phyloP scores from a whole-genome alignment of 2,113 vertebrate species.

The Tringa solitaria region DNA sequence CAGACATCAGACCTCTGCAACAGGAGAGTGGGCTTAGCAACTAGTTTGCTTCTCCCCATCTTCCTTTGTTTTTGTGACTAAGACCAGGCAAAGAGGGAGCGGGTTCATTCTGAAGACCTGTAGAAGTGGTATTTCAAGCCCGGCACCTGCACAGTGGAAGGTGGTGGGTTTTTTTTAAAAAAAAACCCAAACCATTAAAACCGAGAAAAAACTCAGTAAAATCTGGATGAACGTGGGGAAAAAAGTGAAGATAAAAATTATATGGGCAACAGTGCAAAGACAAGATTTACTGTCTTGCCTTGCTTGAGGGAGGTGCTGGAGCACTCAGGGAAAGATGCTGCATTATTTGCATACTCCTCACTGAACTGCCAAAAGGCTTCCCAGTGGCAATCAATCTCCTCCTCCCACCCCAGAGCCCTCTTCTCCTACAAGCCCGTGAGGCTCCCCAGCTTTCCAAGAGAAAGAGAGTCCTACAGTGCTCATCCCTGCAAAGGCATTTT shows the following conservation, averaged over 20 bases:
- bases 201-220: not conserved
- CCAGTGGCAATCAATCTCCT: not conserved
- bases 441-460: not conserved
- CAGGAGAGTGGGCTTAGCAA: not conserved
- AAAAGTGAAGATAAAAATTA: not conserved
- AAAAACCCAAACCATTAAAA: not conserved
- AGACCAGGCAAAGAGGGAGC: not conserved
- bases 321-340: not conserved
- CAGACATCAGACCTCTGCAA: constrained; percentile 50
- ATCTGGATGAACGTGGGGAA: not conserved
- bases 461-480: not conserved
- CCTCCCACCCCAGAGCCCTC: not conserved
- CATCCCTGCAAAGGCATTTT: not conserved
- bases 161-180: no score
- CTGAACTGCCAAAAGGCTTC: not conserved
- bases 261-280: not conserved
- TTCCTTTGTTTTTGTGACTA: not conserved
- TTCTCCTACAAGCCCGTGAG: not conserved
- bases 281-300: not conserved
- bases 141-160: not conserved
- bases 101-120: not conserved
- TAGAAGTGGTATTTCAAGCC: not conserved
- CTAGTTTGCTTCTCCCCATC: not conserved
- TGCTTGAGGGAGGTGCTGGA: not conserved
- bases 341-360: not conserved